Conservation (phyloP, 2,888 invertebrate species). For the Spodoptera littoralis region DNA sequence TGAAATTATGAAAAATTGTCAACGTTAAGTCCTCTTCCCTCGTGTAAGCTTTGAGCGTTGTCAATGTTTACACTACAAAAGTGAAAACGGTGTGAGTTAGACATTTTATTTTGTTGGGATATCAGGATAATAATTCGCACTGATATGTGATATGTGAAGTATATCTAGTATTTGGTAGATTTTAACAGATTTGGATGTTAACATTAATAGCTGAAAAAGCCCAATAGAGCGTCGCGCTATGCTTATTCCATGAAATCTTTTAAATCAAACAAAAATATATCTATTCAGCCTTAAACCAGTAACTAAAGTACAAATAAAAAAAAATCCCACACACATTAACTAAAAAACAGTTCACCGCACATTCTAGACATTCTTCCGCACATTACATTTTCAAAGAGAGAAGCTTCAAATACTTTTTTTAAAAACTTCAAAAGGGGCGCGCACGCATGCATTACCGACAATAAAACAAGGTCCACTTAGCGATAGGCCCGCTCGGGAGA, state of each 20-base stretch:
- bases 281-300: neutral
- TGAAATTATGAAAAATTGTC: slow-evolving; percentile 34
- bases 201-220: too few relatives aligned
- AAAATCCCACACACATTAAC: neutral
- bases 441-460: slow-evolving; percentile 62
- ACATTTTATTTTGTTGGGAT: neutral
- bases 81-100: neutral
- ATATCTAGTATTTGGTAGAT: too few relatives aligned
- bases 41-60: slow-evolving; percentile 13
- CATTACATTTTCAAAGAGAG: slow-evolving; percentile 22
- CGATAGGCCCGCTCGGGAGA: slow-evolving; percentile 71
- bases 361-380: slow-evolving; percentile 12
- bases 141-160: too few relatives aligned
- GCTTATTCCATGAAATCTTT: too few relatives aligned
- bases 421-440: slow-evolving; percentile 18
- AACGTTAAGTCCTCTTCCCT: slow-evolving; percentile 21
- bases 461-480: slow-evolving; percentile 74
- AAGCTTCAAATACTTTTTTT: slow-evolving; percentile 7
- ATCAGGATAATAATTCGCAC: neutral
- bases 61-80: slow-evolving; percentile 5
- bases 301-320: neutral
- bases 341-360: slow-evolving; percentile 3
- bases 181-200: too few relatives aligned
- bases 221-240: too few relatives aligned
- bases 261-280: too few relatives aligned